Base-by-base conservation (phyloP, 92 coral and sea anemone species). In the Actinostola sp. region DNA sequence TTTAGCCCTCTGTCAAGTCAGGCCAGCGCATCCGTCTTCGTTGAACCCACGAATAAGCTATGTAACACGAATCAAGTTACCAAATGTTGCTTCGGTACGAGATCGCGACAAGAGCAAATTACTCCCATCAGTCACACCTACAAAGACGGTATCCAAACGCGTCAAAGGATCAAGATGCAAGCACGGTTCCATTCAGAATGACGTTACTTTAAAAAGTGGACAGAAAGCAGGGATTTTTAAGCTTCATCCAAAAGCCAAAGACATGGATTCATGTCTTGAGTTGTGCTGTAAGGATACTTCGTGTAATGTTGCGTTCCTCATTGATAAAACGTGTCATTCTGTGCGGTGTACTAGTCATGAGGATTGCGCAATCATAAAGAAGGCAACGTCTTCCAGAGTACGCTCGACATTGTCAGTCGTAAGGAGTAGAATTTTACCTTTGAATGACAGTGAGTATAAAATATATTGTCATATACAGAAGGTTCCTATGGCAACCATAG, bases 271-370 rank as follows among this genome's bases (percentile, higher is more conserved):
- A 3, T 95, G 99, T 49, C 69, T 95, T 51, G 83, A 89, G 8
- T 52, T 80, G 44, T 95, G 99, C 75, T 95, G 99, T 66, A 81
- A 77, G 54, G 87, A 83, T 11, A 78, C 67, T 14, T 78, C 76
- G 35, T 95, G 99, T 72, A 73, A 95, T 61, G 82, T 89, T 26
- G 99, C 99, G 29, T 95, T 87, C 72, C 70, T 92, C 26, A 89
- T 87, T 2, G 99, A 91, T 0, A 71, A 82, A 15, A 86, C 94
- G 42, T 95, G 99, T 70, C 92, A 95, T 70, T 88, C 97, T 0
- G 97, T 95, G 44, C 73, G 83, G 20, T 95, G 99, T 59, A 82
- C 76, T 57, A 82, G 81, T 19, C 68, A 66, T 36, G 97, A 92
- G 73, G 84, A 89, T 32, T 95, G 99, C 50, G 76, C 80, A 8